Conservation (phyloP, 2,888 invertebrate species). For the Nipponacmea schrenckii region DNA sequence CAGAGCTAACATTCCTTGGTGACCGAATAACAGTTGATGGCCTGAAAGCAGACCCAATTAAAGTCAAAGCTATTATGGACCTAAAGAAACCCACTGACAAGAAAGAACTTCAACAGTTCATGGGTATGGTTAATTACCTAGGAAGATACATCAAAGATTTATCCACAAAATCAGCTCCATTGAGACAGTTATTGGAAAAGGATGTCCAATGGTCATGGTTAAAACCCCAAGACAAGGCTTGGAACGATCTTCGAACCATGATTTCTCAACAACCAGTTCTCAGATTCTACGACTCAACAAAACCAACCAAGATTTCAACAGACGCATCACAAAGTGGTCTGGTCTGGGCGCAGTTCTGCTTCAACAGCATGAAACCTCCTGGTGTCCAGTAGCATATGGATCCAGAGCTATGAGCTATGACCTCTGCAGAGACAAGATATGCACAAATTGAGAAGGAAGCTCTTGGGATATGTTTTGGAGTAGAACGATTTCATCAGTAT, state of each 20-base stretch:
- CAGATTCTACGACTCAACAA: conserved; percentile 16
- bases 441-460: conserved; percentile 24
- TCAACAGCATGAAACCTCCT: conserved; percentile 12
- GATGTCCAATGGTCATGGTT: conserved; percentile 15
- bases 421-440: conserved; percentile 18
- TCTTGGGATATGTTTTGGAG: too few species aligned
- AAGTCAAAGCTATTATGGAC: conserved; percentile 27
- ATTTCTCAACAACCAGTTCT: not conserved
- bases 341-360: conserved; percentile 20
- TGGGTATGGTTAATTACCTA: conserved; percentile 37
- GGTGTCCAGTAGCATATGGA: too few species aligned
- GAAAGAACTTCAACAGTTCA: conserved; percentile 21
- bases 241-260: not conserved
- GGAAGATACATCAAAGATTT: conserved; percentile 33
- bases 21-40: too few species aligned
- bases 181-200: conserved; percentile 25
- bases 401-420: conserved; percentile 23
- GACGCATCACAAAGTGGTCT: too few species aligned
- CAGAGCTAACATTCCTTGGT: too few species aligned
- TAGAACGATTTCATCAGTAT: conserved; percentile 22
- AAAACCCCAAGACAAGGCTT: not conserved
- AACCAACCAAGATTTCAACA: too few species aligned
- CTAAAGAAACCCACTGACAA: conserved; percentile 26
- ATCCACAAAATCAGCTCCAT: conserved; percentile 26
- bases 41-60: too few species aligned